Percentiles rank a stretch among this genome's conserved stretches.
These are phyloP conservation scores for Euura saliciscinereae DNA, from an alignment of 1,140 invertebrate species.

Conservation along the genomic window DNA sequence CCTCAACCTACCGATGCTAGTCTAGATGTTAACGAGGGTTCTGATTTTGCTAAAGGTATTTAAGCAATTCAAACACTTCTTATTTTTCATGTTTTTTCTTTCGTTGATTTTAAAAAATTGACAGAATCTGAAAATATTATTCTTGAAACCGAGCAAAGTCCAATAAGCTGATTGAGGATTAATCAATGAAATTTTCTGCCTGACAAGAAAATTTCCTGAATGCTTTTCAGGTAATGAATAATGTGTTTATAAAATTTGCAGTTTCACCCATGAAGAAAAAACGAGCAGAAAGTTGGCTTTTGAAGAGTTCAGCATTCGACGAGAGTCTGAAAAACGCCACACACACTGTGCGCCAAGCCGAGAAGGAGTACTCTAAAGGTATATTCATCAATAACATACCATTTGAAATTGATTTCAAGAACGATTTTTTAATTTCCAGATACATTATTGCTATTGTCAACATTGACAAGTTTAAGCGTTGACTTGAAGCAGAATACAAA, in stretches of 20 bases:
- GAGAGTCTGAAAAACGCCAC: not conserved
- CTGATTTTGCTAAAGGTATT: no score
- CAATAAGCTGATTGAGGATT: not conserved
- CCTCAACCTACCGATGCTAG: no score
- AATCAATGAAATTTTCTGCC: not conserved
- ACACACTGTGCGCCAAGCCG: not conserved
- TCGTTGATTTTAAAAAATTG: no score
- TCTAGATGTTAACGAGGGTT: no score
- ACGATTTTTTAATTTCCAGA: not conserved
- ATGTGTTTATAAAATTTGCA: not conserved
- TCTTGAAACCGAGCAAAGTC: no score
- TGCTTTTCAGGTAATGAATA: not conserved
- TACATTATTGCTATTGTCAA: not conserved
- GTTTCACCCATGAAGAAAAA: not conserved
- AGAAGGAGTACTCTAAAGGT: not conserved
- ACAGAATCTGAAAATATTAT: no score
- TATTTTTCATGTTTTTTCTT: no score
- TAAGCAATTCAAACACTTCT: no score
- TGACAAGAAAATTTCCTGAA: not conserved
- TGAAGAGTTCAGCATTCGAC: not conserved
- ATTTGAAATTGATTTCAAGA: not conserved
- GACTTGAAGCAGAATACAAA: not conserved
- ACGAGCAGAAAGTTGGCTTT: not conserved
- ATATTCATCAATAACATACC: not conserved
- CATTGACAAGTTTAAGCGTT: not conserved